A percentile compares a stretch with the other conserved stretches of the same genome.
These are phyloP conservation scores for Pissodes strobi DNA, from an alignment of 1,140 invertebrate species.

Conservation along the genomic window DNA sequence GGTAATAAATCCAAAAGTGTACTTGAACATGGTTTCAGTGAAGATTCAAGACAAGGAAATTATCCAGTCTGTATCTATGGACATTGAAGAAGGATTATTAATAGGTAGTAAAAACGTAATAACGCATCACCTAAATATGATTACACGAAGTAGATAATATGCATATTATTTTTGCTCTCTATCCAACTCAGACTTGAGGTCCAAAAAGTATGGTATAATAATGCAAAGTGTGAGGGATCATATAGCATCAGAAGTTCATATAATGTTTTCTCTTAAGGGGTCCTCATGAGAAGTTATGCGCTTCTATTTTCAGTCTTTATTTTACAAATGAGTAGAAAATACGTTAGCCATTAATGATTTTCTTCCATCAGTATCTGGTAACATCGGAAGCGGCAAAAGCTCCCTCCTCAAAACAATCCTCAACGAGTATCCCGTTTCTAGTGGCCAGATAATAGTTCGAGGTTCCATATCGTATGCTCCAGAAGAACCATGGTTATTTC, in stretches of 20 bases:
- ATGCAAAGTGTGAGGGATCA: no score
- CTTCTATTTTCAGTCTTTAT: no score
- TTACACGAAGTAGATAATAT: no score
- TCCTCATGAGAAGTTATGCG: no score
- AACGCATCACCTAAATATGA: slow-evolving; percentile 45
- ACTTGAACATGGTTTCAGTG: slow-evolving; percentile 35
- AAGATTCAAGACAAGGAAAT: slow-evolving; percentile 54
- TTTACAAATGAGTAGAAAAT: no score
- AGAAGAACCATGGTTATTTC: slow-evolving; percentile 79
- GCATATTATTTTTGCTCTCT: no score
- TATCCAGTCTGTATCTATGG: slow-evolving; percentile 53
- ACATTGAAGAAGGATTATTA: slow-evolving; percentile 27
- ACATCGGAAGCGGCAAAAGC: slow-evolving; percentile 53
- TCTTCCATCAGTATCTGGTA: slow-evolving; percentile 26
- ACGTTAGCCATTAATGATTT: no score
- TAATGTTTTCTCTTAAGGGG: no score
- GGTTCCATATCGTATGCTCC: slow-evolving; percentile 80
- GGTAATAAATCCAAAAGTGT: slow-evolving; percentile 34
- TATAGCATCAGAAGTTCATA: no score
- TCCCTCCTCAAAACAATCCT: slow-evolving; percentile 73
- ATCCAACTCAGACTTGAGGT: no score
- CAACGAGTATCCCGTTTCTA: slow-evolving; percentile 68
- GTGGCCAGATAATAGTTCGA: slow-evolving; percentile 65
- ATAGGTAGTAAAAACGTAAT: no score
- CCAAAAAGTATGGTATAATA: no score